Evolutionary conservation across 2,888 invertebrate genomes (phyloP), one percentile per base, ranked within the genome.

Genomic region (Drepana falcataria): DNA sequence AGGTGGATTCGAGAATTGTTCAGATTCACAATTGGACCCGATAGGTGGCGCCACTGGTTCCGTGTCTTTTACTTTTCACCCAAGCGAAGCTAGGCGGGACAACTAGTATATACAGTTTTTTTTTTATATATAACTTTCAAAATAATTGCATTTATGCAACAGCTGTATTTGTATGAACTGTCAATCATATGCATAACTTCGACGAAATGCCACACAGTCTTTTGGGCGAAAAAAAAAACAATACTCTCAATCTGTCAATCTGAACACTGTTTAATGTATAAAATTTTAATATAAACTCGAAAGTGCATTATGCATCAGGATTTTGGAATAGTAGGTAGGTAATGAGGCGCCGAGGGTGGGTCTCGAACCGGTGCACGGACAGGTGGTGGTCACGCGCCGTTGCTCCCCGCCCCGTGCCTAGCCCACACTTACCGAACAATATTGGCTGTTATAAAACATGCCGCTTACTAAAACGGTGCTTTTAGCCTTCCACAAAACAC

Each of bases 331-430:
- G 68, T 67, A 69, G 66, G 80, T 77, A 69, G 84, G 77, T 86
- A 86, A 86, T 85, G 76, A 82, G 81, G 74, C 66, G 65, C 63
- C 67, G 61, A 63, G 56, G 55, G 61, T 59, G 63, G 63, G 74
- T 72, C 68, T 69, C 73, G 81, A 71, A 76, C 81, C 78, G 77
- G 79, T 75, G 77, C 66, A 58, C 69, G 65, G 78, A 83, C 90
- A 89, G 89, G 90, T 90, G 90, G 87, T 69, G 82, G 88, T 75
- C 85, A 83, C 88, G 88, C 81, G 77, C 79, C 66, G 58, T 67
- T 67, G 71, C 75, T 76, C 66, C 73, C 67, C 64, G 54, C 57
- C 61, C 66, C 69, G n/a, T n/a, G 60, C 68, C 66, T 64, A 68
- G 62, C 71, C 69, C 34, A 4, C 48, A 21, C 48, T 35, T 33